Base-by-base conservation (phyloP, 2,888 invertebrate species). In the Lacanobia oleracea region DNA sequence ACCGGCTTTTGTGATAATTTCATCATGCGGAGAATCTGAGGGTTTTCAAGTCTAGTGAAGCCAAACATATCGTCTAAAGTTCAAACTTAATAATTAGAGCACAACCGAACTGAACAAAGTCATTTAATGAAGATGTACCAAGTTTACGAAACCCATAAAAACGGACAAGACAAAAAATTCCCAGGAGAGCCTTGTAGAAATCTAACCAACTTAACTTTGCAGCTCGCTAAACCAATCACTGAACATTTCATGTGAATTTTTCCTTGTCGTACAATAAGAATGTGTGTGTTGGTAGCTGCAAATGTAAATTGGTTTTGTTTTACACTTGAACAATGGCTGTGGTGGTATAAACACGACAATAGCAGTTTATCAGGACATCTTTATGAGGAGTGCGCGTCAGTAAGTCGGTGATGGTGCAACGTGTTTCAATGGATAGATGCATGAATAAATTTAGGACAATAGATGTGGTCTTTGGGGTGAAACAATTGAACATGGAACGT, bases 341-440 rank as follows among this genome's bases (percentile, higher is more conserved):
- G 60, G 48, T 76, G 54, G 60, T 72, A 75, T 74, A 75, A 79
- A 80, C 69, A 72, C 64, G 67, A 82, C 80, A 84, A 82, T 82
- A 51, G 83, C 59, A 68, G 64, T 81, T 83, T 84, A 84, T 84
- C 83, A 61, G 64, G 74, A 73, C 69, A 85, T 83, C 76, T 84
- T 78, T 76, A 84, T 81, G 80, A 73, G 60, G 70, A 57, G 72
- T 59, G 79, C 65, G 75, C 75, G 75, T 78, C 70, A 77, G 63
- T 80, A 61, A 59, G 67, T 51, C 60, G 54, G 67, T 77, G 33
- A 72, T 83, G 73, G 23, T 66, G 81, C 67, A 83, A 81, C 37
- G 53, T 18, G 53, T 54, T 57, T 45, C 37, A 67, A 69, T 72
- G 54, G 27, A 72, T 66, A 50, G 37, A 40, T 60, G 56, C 14